Base-by-base conservation (phyloP, 1,140 invertebrate genomes). In the Drosophila trapezifrons region DNA sequence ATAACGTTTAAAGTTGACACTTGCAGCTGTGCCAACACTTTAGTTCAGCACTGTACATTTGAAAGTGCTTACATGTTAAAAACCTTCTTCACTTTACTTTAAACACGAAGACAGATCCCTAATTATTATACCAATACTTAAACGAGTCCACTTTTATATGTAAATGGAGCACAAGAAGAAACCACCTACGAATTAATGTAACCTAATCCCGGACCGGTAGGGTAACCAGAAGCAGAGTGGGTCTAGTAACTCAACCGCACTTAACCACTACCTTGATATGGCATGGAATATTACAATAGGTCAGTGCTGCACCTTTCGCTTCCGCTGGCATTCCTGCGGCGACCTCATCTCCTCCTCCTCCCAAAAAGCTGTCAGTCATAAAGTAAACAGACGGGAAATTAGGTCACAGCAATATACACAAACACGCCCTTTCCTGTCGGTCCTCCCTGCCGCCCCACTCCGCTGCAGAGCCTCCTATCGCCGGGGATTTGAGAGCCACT, bases 271-370 rank as follows among this genome's bases (percentile, higher is more conserved):
- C 32, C 32, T 51, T 38, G 25, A 51, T 56, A 40, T 38, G 59
- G 40, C 43, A 63, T 65, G 43, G 46, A 65, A 67, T 47, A 78
- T 67, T 78, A 82, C 58, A 60, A 83, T 63, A 84, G 81, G 73
- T 85, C 77, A 84, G 77, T 84, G 81, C 59, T 69, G 59, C 60
- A 70, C 77, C 77, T 78, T 74, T 43, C 35, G 22, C 55, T 66
- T 54, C 55, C 67, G 65, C 35, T 27, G n/a, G 67, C 17, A 58
- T 70, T 71, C 42, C 42, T 40, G 37, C 15, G 47, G 40, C 49
- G 40, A 55, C 43, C 42, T 55, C 12, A 12, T 15, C 49, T 52
- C 46, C 40, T 40, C n/a, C 43, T n/a, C 13, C 17, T n/a, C 18
- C 15, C 8, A 32, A 35, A 20, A 20, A 20, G 49, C 49, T 32